Base-by-base conservation (phyloP, 2,113 vertebrate genomes). In the Xyliphius kryptos region DNA sequence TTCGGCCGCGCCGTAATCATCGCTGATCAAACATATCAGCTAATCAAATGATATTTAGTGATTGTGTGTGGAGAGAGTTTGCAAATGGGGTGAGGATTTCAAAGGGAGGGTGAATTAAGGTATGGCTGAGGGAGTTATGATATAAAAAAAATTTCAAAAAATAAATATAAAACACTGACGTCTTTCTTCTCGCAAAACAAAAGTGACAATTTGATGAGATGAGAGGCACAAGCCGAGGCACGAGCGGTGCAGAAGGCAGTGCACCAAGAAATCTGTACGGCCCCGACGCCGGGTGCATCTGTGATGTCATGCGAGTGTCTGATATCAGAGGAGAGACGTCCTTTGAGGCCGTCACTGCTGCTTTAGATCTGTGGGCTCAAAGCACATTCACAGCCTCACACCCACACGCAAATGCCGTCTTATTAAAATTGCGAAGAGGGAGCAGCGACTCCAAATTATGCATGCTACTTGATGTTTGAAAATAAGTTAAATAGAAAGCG, bases 261-360 rank as follows among this genome's bases (percentile, higher is more conserved):
- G 36, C 63, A 57, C 21, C 14, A 51, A 51, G 37, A 26, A 22
- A 58, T 48, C 43, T 13, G 5, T 19, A 32, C 36, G 20, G 26
- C 17, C 19, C 17, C 14, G 4, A 9, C 49, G 32, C 32, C 16
- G 37, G 26, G 36, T 26, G 54, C 55, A 52, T 57, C 54, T 26
- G 54, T 57, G 19, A 58, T 52, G 64, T 21, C 47, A 50, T 12
- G 41, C 2, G 2, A 41, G 51, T 36, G 52, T 51, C 36, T 57
- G 19, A 13, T 32, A 32, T 46, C 20, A 55, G 17, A 57, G 47
- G 17, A 9, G 46, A 57, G 54, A 41, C 12, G 3, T 17, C n/a
- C 54, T 66, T 57, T 66, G 63, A 57, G 44, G 46, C 37, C 20
- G 21, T 51, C 55, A 52, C 47, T 19, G n/a, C 55, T 52, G 47